Conservation (phyloP, 2,888 invertebrate species). For the Zeuzera pyrina region DNA sequence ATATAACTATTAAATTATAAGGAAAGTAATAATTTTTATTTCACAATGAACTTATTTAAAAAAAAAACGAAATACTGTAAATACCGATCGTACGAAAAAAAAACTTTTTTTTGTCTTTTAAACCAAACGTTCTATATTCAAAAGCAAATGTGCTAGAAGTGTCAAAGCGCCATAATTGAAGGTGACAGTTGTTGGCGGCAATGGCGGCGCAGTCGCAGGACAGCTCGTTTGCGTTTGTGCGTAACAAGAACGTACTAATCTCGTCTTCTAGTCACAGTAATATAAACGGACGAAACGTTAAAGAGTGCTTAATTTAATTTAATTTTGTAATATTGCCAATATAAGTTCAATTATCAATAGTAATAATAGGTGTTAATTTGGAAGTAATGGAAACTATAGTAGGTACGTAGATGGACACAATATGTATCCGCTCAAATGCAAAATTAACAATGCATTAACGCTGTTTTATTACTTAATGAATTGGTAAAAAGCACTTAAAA, state of each 20-base stretch:
- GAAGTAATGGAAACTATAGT: too few relatives aligned
- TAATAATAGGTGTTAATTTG: neutral
- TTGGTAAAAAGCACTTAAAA: too few relatives aligned
- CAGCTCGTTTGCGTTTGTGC: slow-evolving; percentile 51
- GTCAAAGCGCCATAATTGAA: slow-evolving; percentile 63
- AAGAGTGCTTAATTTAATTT: slow-evolving; percentile 42
- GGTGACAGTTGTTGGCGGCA: slow-evolving; percentile 59
- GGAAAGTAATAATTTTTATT: too few relatives aligned
- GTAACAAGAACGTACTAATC: slow-evolving; percentile 52
- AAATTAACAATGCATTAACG: too few relatives aligned
- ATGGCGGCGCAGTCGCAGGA: slow-evolving; percentile 35
- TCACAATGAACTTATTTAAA: too few relatives aligned
- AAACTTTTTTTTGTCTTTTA: too few relatives aligned
- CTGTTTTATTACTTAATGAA: too few relatives aligned
- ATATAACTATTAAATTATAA: too few relatives aligned
- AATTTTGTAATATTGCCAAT: slow-evolving; percentile 20
- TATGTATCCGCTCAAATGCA: neutral
- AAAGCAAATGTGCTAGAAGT: slow-evolving; percentile 60
- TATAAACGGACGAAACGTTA: slow-evolving; percentile 40
- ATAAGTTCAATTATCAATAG: slow-evolving; percentile 5
- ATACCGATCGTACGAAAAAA: too few relatives aligned
- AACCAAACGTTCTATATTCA: slow-evolving; percentile 52
- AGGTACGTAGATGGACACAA: too few relatives aligned
- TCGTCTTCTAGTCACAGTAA: slow-evolving; percentile 40
- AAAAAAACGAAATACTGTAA: too few relatives aligned